phyloP scores from a whole-genome alignment of 30 jellyfish, hydroid and myxozoan genomes.

The Cassiopea andromeda region DNA sequence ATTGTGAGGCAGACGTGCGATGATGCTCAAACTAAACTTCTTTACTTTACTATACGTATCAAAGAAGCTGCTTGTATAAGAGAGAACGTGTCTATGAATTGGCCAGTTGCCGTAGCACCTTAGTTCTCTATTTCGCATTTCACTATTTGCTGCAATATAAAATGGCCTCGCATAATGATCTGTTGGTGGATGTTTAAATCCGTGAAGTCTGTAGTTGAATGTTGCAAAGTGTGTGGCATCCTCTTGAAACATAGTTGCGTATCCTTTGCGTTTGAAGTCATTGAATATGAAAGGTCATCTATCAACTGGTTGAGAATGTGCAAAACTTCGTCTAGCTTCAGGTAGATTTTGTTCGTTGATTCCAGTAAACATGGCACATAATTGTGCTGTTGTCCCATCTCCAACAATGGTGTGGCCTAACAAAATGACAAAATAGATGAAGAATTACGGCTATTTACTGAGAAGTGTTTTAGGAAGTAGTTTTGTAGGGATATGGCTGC shows the following conservation, averaged over 20 bases:
- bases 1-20: slow-evolving; percentile 58
- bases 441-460: too few species aligned
- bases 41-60: slow-evolving; percentile 24
- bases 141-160: slow-evolving; percentile 12
- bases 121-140: background rate
- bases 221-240: slow-evolving; percentile 50
- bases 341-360: slow-evolving; percentile 52
- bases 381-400: slow-evolving; percentile 82
- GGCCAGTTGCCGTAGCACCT: slow-evolving; percentile 39
- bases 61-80: slow-evolving; percentile 17
- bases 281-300: slow-evolving; percentile 86
- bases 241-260: slow-evolving; percentile 66
- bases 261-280: slow-evolving; percentile 72
- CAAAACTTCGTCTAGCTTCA: slow-evolving; percentile 65
- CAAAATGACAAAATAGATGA: background rate
- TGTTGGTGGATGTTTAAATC: slow-evolving; percentile 78
- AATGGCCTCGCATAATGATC: slow-evolving; percentile 78
- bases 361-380: slow-evolving; percentile 74
- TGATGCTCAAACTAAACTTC: slow-evolving; percentile 44
- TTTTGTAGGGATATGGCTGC: background rate
- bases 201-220: slow-evolving; percentile 76
- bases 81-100: slow-evolving; percentile 15
- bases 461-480: too few species aligned
- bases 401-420: slow-evolving; percentile 62
- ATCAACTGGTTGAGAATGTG: slow-evolving; percentile 55